Conservation (phyloP, 2,888 invertebrate genomes). For the Troglohyphantes excavatus region DNA sequence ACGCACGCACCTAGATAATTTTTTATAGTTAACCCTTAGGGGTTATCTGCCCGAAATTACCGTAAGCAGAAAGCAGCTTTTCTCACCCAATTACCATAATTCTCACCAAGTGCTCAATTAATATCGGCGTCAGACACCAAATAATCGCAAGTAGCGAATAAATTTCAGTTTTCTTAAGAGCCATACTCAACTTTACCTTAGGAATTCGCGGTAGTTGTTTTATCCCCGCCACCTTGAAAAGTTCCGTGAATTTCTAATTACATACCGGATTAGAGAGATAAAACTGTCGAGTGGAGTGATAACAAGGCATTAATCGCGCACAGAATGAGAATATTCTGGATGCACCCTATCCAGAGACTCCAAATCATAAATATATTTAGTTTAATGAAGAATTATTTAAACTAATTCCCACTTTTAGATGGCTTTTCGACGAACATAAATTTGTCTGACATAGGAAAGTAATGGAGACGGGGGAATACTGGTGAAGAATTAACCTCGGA, state of each 20-base stretch:
- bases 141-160: neutral
- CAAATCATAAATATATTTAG: slow-evolving; percentile 47
- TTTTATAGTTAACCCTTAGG: too few relatives aligned
- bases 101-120: slow-evolving; percentile 19
- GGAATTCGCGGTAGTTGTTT: slow-evolving; percentile 10
- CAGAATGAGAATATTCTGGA: neutral
- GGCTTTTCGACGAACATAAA: slow-evolving; percentile 29
- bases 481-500: neutral
- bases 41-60: neutral
- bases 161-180: slow-evolving; percentile 24
- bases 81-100: slow-evolving; percentile 20
- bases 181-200: neutral
- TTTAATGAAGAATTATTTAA: slow-evolving; percentile 59
- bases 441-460: slow-evolving; percentile 46
- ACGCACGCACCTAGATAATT: too few relatives aligned
- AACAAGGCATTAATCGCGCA: slow-evolving; percentile 47
- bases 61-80: neutral
- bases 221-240: slow-evolving; percentile 17
- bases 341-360: neutral
- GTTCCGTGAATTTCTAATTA: slow-evolving; percentile 51
- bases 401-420: slow-evolving; percentile 39
- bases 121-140: neutral
- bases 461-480: slow-evolving; percentile 47
- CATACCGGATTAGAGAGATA: slow-evolving; percentile 35
- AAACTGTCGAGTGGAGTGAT: slow-evolving; percentile 27